Conservation (phyloP, 2,888 invertebrate species). For the Argyra leucocephala region DNA sequence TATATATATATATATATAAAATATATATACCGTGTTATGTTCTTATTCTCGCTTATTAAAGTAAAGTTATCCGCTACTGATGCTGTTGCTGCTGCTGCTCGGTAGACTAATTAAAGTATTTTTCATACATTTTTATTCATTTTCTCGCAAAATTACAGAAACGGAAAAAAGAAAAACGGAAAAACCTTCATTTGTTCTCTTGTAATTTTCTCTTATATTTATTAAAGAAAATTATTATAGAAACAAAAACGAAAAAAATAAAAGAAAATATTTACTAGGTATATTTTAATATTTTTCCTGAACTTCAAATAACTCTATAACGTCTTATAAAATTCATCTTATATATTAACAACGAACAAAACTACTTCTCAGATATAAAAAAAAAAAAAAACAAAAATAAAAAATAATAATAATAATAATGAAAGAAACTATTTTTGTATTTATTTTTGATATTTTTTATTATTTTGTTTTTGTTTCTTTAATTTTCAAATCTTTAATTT, state of each 20-base stretch:
- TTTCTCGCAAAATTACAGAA: background rate
- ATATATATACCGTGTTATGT: background rate
- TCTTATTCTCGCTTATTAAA: background rate
- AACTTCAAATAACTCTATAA: background rate
- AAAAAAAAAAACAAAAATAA: background rate
- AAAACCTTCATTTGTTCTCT: slow-evolving; percentile 1
- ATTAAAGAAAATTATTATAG: too few species aligned
- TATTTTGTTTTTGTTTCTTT: background rate
- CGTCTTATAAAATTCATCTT: background rate
- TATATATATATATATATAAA: too few species aligned
- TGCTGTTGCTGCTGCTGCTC: too few species aligned
- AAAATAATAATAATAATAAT: background rate
- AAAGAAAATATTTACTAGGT: background rate
- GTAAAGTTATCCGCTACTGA: background rate
- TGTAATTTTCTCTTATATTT: background rate
- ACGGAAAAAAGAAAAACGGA: background rate
- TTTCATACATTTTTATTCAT: background rate
- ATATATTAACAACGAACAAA: background rate
- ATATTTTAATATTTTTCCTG: background rate
- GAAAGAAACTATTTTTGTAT: too few species aligned
- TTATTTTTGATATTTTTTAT: background rate
- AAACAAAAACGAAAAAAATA: too few species aligned
- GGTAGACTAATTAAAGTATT: background rate
- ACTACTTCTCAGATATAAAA: background rate
- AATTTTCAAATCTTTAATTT: background rate